Evolutionary conservation across 2,888 invertebrate species (phyloP).

Genomic region (Teinopalpus imperialis): DNA sequence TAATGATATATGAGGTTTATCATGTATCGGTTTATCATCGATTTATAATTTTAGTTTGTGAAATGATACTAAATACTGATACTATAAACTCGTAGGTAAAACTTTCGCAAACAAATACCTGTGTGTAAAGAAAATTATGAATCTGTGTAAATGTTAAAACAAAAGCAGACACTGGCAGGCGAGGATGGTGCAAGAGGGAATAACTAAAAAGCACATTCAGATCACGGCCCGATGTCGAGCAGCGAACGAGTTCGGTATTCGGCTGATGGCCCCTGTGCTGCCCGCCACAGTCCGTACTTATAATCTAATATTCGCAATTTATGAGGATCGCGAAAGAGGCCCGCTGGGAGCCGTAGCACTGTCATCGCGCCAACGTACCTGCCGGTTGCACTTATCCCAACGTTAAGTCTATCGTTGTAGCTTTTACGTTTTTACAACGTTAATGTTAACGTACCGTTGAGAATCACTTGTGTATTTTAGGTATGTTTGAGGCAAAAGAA

Average conservation of each 20-base stretch:
- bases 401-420: conserved; percentile 58
- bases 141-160: conserved; percentile 30
- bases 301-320: conserved; percentile 82
- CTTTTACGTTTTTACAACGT: conserved; percentile 50
- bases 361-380: conserved; percentile 72
- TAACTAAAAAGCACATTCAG: conserved; percentile 64
- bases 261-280: conserved; percentile 66
- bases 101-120: background rate
- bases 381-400: conserved; percentile 66
- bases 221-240: conserved; percentile 67
- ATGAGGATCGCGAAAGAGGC: conserved; percentile 73
- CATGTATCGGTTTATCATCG: too few species aligned
- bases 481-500: conserved; percentile 1
- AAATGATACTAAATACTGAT: too few species aligned
- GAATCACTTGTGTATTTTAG: conserved; percentile 34
- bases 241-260: conserved; percentile 71
- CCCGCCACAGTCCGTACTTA: conserved; percentile 74
- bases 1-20: too few species aligned
- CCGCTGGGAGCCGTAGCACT: conserved; percentile 72
- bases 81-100: too few species aligned
- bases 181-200: conserved; percentile 55
- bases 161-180: conserved; percentile 33
- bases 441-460: conserved; percentile 44
- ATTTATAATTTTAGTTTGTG: too few species aligned
- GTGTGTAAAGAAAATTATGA: conserved; percentile 7